Base-by-base conservation (phyloP, 2,797 vertebrate genomes). In the Adrianichthys oophorus region DNA sequence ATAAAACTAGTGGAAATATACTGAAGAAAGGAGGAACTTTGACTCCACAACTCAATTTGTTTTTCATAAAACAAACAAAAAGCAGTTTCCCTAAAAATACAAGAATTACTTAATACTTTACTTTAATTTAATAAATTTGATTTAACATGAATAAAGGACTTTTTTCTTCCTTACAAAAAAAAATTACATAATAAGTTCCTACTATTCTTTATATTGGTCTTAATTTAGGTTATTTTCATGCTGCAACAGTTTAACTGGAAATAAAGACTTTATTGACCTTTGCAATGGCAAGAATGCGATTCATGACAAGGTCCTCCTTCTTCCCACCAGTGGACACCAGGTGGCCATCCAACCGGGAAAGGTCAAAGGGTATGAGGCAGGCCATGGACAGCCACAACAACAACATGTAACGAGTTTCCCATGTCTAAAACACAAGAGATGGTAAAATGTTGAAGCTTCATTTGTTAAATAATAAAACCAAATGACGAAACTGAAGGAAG, bases 351-450 rank as follows among this genome's bases (percentile, higher is more conserved):
- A 99, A 90, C 16, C 95, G 95, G 29, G 91, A 94, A 65, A 99
- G 93, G 61, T 98, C 95, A 69, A 99, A 98, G 41, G 98, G 98
- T 57, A 98, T 98, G 65, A 99, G 90, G 79, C 96, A 98, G 15
- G 94, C 94, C 93, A 98, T 92, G 52, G 96, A 95, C 17, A 99
- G 90, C 97, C 98, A 99, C 48, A 99, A 56, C 1, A 99, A 61
- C 24, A 99, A 91, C 89, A 98, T 95, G 59, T 98, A 99, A 44
- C 96, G 96, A 0, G 95, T 96, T 68, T 98, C 94, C 97, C 98
- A 98, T 0, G 93, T 96, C 97, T 99, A 78, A n/a, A 26, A 59
- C 72, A 19, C 5, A 60, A 24, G 44, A 77, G 13, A 51, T 26
- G 7, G 26, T 4, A 52, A 60, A 58, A 59, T 19, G 32, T 12